Percentiles rank a stretch among this genome's conserved stretches.
Evolutionary conservation across 2,113 vertebrate genomes (phyloP).

Genomic region (Laticauda laticaudata): DNA sequence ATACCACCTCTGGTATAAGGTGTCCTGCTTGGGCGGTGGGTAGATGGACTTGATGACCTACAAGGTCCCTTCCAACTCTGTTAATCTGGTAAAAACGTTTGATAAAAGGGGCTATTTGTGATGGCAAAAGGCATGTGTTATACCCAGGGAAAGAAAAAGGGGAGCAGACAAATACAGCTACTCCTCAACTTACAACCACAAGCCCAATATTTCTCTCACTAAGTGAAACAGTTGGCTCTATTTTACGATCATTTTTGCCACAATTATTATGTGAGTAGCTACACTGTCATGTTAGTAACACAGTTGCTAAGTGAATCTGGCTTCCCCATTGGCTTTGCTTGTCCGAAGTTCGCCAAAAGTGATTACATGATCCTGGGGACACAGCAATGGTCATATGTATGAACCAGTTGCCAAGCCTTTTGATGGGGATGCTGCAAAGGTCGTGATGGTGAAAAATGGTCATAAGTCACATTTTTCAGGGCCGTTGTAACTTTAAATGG

Average conservation of each 20-base stretch:
- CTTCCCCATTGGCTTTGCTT: background rate
- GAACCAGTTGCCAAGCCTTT: background rate
- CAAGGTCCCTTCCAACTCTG: too few relatives aligned
- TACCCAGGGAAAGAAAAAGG: constrained; percentile 25
- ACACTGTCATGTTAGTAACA: background rate
- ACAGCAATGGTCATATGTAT: background rate
- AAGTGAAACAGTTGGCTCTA: background rate
- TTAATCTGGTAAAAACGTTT: constrained; percentile 30
- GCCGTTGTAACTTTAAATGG: background rate
- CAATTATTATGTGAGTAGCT: background rate
- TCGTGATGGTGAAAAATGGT: background rate
- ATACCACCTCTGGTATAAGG: too few relatives aligned
- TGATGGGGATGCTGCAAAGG: background rate
- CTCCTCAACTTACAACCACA: background rate
- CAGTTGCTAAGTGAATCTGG: background rate
- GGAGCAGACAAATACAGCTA: constrained; percentile 31
- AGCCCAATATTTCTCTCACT: background rate
- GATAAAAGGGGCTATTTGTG: constrained; percentile 27
- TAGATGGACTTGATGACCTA: too few relatives aligned
- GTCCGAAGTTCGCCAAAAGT: background rate
- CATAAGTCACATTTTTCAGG: background rate
- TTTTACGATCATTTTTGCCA: background rate
- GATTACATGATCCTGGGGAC: too few relatives aligned
- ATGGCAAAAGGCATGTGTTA: constrained; percentile 43
- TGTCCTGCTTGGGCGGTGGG: too few relatives aligned